Evolutionary conservation across 2,888 invertebrate species (phyloP).

Genomic region (Diachrysia chrysitis): DNA sequence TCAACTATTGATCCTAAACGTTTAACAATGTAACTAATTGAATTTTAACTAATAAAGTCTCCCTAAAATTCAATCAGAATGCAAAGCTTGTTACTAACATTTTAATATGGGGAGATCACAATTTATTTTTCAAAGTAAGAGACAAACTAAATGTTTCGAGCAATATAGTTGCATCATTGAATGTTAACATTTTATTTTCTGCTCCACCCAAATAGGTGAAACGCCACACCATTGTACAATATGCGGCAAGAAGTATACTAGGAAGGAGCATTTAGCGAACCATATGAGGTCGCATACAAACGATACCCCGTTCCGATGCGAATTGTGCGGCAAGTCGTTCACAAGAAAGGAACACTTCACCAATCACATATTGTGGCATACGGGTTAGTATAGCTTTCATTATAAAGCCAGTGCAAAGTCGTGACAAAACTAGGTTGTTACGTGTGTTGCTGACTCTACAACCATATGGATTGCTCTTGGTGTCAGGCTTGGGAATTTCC

Average conservation of each 20-base stretch:
- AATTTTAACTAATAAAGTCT: conserved; percentile 61
- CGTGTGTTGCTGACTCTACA: conserved; percentile 35
- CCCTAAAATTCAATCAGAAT: conserved; percentile 50
- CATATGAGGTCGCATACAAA: conserved; percentile 96
- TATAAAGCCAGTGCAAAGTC: conserved; percentile 39
- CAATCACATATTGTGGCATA: conserved; percentile 97
- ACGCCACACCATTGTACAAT: conserved; percentile 96
- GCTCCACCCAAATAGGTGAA: conserved; percentile 91
- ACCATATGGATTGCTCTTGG: conserved; percentile 49
- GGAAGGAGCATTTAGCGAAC: conserved; percentile 96
- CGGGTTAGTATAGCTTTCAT: conserved; percentile 88
- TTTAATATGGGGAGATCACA: conserved; percentile 54
- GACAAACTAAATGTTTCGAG: conserved; percentile 73
- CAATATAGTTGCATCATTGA: conserved; percentile 88
- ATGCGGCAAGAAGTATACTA: conserved; percentile 96
- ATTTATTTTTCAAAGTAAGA: conserved; percentile 54
- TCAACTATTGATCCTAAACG: conserved; percentile 78
- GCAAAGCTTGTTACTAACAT: conserved; percentile 57
- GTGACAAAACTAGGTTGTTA: conserved; percentile 17
- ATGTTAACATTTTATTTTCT: conserved; percentile 87
- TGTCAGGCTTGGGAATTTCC: conserved; percentile 74
- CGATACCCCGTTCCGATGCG: conserved; percentile 96
- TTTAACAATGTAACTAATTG: conserved; percentile 52
- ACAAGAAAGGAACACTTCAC: conserved; percentile 97
- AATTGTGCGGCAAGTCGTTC: conserved; percentile 96